These are phyloP conservation scores for Alauda arvensis DNA, from an alignment of 2,797 vertebrate genomes.

Conservation along the genomic window DNA sequence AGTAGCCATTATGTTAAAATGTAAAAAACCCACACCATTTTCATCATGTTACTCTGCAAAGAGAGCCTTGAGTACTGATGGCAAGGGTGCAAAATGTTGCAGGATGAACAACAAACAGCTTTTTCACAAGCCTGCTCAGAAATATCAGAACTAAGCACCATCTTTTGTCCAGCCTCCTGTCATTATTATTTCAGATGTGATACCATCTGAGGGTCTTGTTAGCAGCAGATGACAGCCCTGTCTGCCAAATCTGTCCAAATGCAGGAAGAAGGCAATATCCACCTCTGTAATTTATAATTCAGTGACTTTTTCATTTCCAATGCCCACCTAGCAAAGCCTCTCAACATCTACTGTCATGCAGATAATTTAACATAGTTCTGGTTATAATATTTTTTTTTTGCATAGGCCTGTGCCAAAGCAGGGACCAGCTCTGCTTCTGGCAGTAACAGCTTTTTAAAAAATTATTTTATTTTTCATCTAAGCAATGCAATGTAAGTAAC, in stretches of 20 bases:
- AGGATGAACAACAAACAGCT: not conserved
- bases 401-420: not conserved
- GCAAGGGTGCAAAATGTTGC: not conserved
- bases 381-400: not conserved
- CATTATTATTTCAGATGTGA: not conserved
- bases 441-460: not conserved
- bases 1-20: not conserved
- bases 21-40: not conserved
- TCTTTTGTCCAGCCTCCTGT: not conserved
- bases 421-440: not conserved
- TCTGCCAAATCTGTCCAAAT: not conserved
- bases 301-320: accelerated
- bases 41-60: not conserved
- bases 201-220: not conserved
- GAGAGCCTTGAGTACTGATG: not conserved
- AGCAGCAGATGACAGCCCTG: not conserved
- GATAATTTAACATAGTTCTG: not conserved
- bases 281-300: not conserved
- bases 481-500: not conserved
- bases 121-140: not conserved
- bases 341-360: not conserved
- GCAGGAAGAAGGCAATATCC: not conserved
- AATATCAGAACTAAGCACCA: not conserved
- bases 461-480: not conserved
- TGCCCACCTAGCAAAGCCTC: not conserved